Evolutionary conservation across 2,797 vertebrate species (phyloP), one percentile per base, ranked within the genome.

Genomic region (Podargus strigoides): DNA sequence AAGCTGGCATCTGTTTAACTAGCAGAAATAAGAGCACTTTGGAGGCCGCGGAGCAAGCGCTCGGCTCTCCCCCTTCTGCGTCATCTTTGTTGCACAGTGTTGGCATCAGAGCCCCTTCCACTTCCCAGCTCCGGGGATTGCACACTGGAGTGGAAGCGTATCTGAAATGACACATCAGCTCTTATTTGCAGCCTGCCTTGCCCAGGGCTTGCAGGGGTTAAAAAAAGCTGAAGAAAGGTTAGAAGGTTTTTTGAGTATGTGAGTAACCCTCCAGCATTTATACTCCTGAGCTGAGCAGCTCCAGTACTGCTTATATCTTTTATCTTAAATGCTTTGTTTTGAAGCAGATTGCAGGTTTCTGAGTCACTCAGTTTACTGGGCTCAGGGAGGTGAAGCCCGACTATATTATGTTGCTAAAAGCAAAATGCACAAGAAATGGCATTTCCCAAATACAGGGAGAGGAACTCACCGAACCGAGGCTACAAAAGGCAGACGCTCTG

Each of bases 261-360:
- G 9, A 75, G 28, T 12, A 86, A 79, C 63, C 70, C 86, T 39
- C 81, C 23, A 92, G 87, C 93, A 78, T 46, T 89, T 81, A 32
- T 47, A 39, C 15, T 88, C 26, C 79, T 17, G 47, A 93, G 86
- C 72, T 0, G 1, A 84, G 69, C 52, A 75, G 93, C 67, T 95
- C 79, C 63, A 39, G 92, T 81, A 69, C 79, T 52, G 50, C 55
- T 72, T 55, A 3, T 66, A 72, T 63, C 14, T 85, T 73, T 88
- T 90, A 39, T 67, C 72, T 91, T 32, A 86, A 85, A 79, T 27
- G 46, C 77, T 92, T 96, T 94, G 85, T 89, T 95, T 90, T 66
- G 94, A 56, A 91, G 80, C 86, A 94, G 85, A 93, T 81, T 93
- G 74, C 85, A 77, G 44, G 75, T 90, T 95, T 85, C 90, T 90